Evolutionary conservation across 1,140 invertebrate species (phyloP).

Genomic region (Caenorhabditis inopinata): DNA sequence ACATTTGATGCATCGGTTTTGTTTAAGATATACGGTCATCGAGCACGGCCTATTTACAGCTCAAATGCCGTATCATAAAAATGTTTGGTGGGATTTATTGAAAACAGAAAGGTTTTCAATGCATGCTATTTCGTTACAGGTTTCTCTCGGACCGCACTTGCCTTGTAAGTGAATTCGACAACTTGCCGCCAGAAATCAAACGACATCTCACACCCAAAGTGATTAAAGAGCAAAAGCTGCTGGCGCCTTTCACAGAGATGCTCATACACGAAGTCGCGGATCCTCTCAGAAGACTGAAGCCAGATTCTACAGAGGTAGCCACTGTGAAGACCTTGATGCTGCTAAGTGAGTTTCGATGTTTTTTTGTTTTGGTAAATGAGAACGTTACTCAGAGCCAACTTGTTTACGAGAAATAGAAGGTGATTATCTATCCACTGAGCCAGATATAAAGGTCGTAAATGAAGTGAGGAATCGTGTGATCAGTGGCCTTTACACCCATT

Average conservation of each 20-base stretch:
- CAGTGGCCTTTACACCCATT: slow-evolving; percentile 22
- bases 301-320: neutral
- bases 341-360: neutral
- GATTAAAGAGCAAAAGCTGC: slow-evolving; percentile 1
- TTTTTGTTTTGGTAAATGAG: neutral
- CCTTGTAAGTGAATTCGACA: slow-evolving; percentile 9
- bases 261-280: slow-evolving; percentile 16
- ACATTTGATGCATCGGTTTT: slow-evolving; percentile 1
- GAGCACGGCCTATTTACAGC: slow-evolving; percentile 16
- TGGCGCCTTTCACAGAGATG: slow-evolving; percentile 11
- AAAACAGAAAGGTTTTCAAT: neutral
- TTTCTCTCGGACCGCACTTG: slow-evolving; percentile 23
- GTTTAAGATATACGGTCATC: slow-evolving; percentile 1
- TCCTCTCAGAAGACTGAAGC: slow-evolving; percentile 13
- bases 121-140: neutral
- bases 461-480: slow-evolving; percentile 32
- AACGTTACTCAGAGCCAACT: slow-evolving; percentile 4
- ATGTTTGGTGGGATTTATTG: slow-evolving; percentile 8
- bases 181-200: neutral
- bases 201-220: neutral
- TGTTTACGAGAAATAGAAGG: neutral
- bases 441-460: neutral
- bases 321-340: slow-evolving; percentile 23
- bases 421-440: slow-evolving; percentile 9
- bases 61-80: neutral